Conservation (phyloP, 2,797 vertebrate species). For the Hirundo rustica region DNA sequence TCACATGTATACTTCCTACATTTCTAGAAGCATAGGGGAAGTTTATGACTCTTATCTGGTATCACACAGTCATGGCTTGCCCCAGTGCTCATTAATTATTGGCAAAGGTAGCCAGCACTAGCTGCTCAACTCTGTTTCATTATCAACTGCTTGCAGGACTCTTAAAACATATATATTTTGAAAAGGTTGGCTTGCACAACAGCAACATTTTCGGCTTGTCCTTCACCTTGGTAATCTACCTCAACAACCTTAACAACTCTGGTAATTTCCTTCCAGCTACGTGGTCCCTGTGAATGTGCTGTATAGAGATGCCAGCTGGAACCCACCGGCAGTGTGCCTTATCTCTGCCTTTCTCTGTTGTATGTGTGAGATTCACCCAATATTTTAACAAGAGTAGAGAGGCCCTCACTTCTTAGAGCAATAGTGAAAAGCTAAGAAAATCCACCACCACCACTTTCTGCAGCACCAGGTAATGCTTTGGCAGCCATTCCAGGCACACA, state of each 20-base stretch:
- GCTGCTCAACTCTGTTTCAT: neutral
- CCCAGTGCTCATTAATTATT: neutral
- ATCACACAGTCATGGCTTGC: neutral
- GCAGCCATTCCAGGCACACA: neutral
- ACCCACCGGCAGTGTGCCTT: neutral
- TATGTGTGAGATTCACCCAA: neutral
- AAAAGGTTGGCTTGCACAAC: neutral
- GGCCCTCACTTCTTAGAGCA: neutral
- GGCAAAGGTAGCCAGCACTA: neutral
- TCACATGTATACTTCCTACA: constrained; percentile 24
- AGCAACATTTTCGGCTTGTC: neutral
- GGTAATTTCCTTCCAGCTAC: neutral
- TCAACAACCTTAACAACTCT: neutral
- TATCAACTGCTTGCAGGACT: neutral
- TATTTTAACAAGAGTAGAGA: neutral
- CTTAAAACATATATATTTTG: neutral
- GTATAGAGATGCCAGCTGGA: neutral
- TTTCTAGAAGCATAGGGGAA: constrained; percentile 20
- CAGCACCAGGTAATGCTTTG: neutral
- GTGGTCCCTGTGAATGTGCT: rapidly evolving
- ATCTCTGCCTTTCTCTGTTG: neutral
- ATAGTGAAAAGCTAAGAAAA: neutral
- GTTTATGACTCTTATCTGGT: constrained; percentile 18
- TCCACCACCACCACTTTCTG: neutral
- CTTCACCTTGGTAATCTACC: neutral